These are phyloP conservation scores for Drosophila cognata DNA, from an alignment of 2,888 invertebrate species.

Conservation along the genomic window DNA sequence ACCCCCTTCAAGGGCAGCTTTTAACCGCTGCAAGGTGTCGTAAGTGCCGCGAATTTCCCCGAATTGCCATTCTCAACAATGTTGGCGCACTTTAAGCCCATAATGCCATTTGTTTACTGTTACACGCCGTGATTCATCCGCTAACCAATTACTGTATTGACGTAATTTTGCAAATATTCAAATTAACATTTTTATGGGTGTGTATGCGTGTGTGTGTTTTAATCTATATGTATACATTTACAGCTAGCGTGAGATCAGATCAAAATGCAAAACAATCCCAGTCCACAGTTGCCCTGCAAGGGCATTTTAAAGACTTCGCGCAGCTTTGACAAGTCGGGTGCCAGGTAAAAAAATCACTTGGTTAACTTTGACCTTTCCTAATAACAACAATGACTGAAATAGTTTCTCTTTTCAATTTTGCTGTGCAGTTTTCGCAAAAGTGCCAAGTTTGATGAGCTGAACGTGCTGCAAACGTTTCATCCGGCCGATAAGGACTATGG, in stretches of 20 bases:
- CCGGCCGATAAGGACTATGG: slow-evolving; percentile 99
- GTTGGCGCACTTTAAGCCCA: slow-evolving; percentile 37
- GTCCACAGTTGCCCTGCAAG: slow-evolving; percentile 86
- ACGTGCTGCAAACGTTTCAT: slow-evolving; percentile 98
- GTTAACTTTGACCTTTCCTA: slow-evolving; percentile 47
- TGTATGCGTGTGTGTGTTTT: slow-evolving; percentile 5
- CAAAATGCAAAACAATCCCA: slow-evolving; percentile 84
- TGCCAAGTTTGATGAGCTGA: slow-evolving; percentile 98
- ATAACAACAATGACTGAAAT: slow-evolving; percentile 6
- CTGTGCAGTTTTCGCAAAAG: slow-evolving; percentile 86
- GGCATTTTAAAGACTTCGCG: slow-evolving; percentile 97
- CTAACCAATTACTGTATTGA: slow-evolving; percentile 42
- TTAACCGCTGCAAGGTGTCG: slow-evolving; percentile 57
- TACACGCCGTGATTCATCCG: slow-evolving; percentile 58
- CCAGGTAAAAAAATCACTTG: slow-evolving; percentile 82
- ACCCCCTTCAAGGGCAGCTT: slow-evolving; percentile 69
- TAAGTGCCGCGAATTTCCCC: slow-evolving; percentile 63
- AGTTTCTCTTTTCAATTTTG: background rate
- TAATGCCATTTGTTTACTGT: slow-evolving; percentile 26
- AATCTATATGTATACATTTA: slow-evolving; percentile 6
- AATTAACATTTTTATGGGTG: slow-evolving; percentile 10
- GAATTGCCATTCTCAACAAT: slow-evolving; percentile 28
- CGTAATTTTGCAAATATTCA: slow-evolving; percentile 47
- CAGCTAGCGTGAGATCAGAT: slow-evolving; percentile 32
- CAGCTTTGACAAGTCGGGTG: slow-evolving; percentile 91